Base-by-base conservation (phyloP, 2,113 vertebrate genomes). In the Muntiacus muntjak region DNA sequence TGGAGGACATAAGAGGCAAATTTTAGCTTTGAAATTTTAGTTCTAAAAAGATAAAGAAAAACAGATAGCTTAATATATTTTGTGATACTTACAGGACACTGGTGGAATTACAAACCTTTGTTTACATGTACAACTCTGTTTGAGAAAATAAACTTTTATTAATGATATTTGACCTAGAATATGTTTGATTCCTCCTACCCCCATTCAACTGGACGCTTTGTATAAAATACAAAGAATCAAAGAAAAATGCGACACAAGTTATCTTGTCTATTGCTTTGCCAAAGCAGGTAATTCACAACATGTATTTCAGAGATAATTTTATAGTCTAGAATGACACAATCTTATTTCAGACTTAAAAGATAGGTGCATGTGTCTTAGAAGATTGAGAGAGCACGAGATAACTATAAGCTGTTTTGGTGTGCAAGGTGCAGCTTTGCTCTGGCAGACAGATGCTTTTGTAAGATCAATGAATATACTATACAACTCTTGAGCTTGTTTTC, bases 181-280 rank as follows among this genome's bases (percentile, higher is more conserved):
- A 45, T 90, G 12, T 83, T 71, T 85, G 19, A 54, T 83, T 71
- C 26, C 15, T 2, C 1, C 11, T 14, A 0, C 2, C 4, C 26
- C 19, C 17, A 82, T 57, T 91, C 36, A 52, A 28, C 8, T 45
- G 13, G 28, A 78, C 87, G 19, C 23, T 97, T 90, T 87, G 6
- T 86, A 47, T 71, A 43, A 94, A 89, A 95, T 87, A 6, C 7
- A 71, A 82, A 92, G 40, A 76, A 91, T 54, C 76, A 83, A 93
- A 89, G 64, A 89, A 91, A 88, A 74, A 94, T 83, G 8, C 7
- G 91, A 79, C 89, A 19, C 60, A 87, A 78, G n/a, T 89, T 84
- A 58, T 55, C 89, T 79, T 94, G 54, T 55, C n/a, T 94, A 43
- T 95, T 94, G 30, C 33, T 97, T 96, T 97, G 55, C 78, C 45